Base-by-base conservation (phyloP, 2,113 vertebrate genomes). In the Entelurus aequoreus region DNA sequence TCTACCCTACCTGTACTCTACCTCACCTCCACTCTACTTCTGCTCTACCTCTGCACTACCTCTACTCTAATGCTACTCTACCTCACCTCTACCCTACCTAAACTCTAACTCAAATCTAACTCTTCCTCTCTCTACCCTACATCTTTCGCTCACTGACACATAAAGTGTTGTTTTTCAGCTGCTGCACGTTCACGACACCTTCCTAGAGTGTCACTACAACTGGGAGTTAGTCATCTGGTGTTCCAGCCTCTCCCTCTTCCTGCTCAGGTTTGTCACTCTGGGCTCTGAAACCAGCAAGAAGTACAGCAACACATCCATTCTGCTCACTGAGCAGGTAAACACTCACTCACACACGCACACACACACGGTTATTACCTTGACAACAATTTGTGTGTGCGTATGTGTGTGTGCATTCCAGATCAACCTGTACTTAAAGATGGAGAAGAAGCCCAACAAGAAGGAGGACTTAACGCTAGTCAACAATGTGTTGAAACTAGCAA, bases 381-480 rank as follows among this genome's bases (percentile, higher is more conserved):
- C 3, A 44, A 11, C 51, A 38, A 16, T 10, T 21, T 0, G 38
- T 8, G 11, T 46, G 10, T 46, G 38, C 3, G 8, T 28, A 19
- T 5, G 11, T 13, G 0, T 13, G 0, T 51, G 1, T 55, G 10
- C 83, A 46, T 55, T n/a, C 65, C 82, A 99, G 97, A 99, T 99
- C 86, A 99, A 98, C 82, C 83, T 99, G 81, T 99, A 99, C 86
- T 93, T 99, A 90, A 99, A 98, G 91, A 99, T 99, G 97, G 97
- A 99, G 88, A 99, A 99, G 90, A 99, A 99, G 75, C 97, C 97
- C 75, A 99, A 98, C 86, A 99, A 99, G 88, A 99, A 99, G 72
- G 97, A 98, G 60, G 97, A 99, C 69, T 90, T 99, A 74, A 99
- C 94, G 1, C 86, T 99, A 77, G 97, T 99, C 84, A 99, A 99